phyloP scores from a whole-genome alignment of 2,113 vertebrate genomes.

The Sturnus vulgaris region DNA sequence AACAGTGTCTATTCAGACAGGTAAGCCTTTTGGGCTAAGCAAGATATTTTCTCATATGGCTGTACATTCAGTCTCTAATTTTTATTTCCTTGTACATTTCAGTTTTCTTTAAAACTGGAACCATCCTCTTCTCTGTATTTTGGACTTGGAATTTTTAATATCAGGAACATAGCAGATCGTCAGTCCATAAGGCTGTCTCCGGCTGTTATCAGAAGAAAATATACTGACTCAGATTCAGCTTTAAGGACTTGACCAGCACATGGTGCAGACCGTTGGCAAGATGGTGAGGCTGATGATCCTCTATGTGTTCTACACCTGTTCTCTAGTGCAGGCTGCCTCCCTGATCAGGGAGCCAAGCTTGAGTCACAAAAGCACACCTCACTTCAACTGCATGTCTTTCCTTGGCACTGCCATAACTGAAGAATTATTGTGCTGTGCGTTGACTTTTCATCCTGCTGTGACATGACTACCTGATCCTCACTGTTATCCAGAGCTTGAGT shows the following conservation, averaged over 20 bases:
- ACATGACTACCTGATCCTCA: neutral
- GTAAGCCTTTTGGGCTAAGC: neutral
- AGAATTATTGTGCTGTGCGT: neutral
- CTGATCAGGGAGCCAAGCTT: neutral
- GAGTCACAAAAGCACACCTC: neutral
- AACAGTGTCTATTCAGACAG: neutral
- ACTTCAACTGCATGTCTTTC: neutral
- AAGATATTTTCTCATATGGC: neutral
- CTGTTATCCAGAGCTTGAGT: neutral
- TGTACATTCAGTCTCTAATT: neutral
- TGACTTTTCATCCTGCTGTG: neutral
- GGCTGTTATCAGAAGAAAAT: neutral
- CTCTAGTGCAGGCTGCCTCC: neutral
- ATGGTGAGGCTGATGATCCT: neutral
- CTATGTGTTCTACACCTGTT: neutral
- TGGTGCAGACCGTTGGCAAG: neutral
- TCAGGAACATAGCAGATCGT: neutral
- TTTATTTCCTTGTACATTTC: neutral
- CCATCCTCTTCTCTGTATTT: neutral
- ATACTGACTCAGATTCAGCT: neutral
- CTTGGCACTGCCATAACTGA: neutral
- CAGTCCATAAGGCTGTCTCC: neutral
- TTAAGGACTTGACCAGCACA: neutral
- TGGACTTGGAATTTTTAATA: neutral
- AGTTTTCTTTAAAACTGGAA: neutral